Base-by-base conservation (phyloP, 2,797 vertebrate genomes). In the Karalla daura region DNA sequence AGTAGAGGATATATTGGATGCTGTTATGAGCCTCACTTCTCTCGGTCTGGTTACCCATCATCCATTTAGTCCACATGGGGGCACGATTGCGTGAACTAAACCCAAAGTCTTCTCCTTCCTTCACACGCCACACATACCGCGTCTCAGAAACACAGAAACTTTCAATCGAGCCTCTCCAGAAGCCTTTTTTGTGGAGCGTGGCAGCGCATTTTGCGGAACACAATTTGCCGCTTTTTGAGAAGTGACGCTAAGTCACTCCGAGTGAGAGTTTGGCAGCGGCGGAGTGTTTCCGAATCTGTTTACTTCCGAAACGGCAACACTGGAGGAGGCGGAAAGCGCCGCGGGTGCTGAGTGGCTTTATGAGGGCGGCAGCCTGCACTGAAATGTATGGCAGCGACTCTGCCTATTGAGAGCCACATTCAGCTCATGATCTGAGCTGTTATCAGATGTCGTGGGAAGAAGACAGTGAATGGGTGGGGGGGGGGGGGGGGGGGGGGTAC, bases 391-490 rank as follows among this genome's bases (percentile, higher is more conserved):
- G 76, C 86, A 78, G 70, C 65, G 40, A 81, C 76, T n/a, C n/a
- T 51, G 76, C 82, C 66, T 82, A 70, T 81, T 70, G 79, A 87
- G 68, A 73, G 69, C 25, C 27, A 35, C 75, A 76, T 83, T 88
- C 81, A 80, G 53, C 61, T 76, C 66, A 66, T 70, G 83, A 82
- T 86, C 83, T 65, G 66, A 79, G 72, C 79, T 85, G 84, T 72
- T 87, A 81, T 89, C 78, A 78, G 77, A 86, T 73, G 82, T 74
- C 59, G 62, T 82, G 79, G 82, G 83, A 88, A 86, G 87, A 83
- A 81, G 74, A 82, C 52, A 64, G 77, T 84, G 87, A 89, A 90
- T 80, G 67, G n/a, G n/a, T n/a, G n/a, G n/a, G n/a, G n/a, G n/a
- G n/a, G n/a, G n/a, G n/a, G n/a, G n/a, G n/a, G n/a, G n/a, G n/a